Evolutionary conservation across 2,888 invertebrate species (phyloP).

Genomic region (Leptinotarsa juncta): DNA sequence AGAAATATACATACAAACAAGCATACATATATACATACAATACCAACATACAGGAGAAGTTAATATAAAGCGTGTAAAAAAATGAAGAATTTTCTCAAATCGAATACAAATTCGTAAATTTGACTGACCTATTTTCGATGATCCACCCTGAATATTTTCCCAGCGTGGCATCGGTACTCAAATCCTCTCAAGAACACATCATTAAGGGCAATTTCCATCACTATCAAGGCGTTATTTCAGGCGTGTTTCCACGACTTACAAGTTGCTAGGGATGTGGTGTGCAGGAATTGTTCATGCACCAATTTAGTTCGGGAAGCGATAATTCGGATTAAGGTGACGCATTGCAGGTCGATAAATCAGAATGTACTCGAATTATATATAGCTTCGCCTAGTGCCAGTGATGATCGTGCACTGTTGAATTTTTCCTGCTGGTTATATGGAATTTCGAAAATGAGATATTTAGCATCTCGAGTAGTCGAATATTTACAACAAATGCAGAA

Average conservation of each 20-base stretch:
- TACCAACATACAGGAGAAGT: too few relatives aligned
- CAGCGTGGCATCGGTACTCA: too few relatives aligned
- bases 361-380: not conserved
- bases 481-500: too few relatives aligned
- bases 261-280: constrained; percentile 26
- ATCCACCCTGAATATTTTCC: too few relatives aligned
- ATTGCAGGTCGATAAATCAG: constrained; percentile 24
- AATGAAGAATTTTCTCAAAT: too few relatives aligned
- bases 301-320: constrained; percentile 31
- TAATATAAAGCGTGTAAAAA: too few relatives aligned
- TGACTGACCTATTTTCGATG: too few relatives aligned
- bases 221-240: constrained; percentile 26
- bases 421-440: not conserved
- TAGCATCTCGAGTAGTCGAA: too few relatives aligned
- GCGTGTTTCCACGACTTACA: constrained; percentile 25
- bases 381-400: not conserved
- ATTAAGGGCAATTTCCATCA: constrained; percentile 22
- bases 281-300: constrained; percentile 43
- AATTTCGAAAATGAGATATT: not conserved
- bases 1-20: too few relatives aligned
- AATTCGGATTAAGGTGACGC: constrained; percentile 29
- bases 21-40: too few relatives aligned
- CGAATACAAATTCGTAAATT: too few relatives aligned
- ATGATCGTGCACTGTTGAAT: not conserved
- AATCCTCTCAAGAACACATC: not conserved